Conservation (phyloP, 1,140 invertebrate species). For the Drosophila sucinea region DNA sequence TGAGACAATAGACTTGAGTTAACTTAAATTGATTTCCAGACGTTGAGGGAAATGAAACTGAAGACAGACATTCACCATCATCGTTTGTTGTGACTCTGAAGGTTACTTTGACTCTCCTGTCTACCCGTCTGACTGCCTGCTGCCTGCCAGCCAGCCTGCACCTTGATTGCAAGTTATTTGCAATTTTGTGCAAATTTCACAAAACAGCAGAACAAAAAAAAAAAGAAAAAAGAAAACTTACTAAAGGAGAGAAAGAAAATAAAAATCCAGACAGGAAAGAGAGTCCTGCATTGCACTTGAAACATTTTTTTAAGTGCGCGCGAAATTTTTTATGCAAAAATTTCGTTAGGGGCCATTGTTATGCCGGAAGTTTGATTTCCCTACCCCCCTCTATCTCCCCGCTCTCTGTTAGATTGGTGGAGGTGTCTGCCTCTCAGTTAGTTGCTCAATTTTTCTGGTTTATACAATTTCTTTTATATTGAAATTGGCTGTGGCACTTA, state of each 20-base stretch:
- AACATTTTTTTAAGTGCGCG: slow-evolving; percentile 61
- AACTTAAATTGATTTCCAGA: slow-evolving; percentile 80
- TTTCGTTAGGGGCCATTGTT: slow-evolving; percentile 36
- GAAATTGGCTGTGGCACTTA: slow-evolving; percentile 9
- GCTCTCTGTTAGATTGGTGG: neutral
- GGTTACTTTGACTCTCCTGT: slow-evolving; percentile 30
- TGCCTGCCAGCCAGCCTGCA: slow-evolving; percentile 28
- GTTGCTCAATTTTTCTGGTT: slow-evolving; percentile 6
- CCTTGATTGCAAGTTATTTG: slow-evolving; percentile 81
- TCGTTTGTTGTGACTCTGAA: slow-evolving; percentile 52
- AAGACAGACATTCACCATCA: slow-evolving; percentile 16
- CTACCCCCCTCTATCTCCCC: neutral
- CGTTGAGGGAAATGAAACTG: slow-evolving; percentile 61
- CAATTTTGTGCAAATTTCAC: slow-evolving; percentile 74
- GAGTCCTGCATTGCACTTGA: slow-evolving; percentile 59
- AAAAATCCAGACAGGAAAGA: slow-evolving; percentile 29
- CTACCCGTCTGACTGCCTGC: neutral
- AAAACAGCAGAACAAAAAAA: slow-evolving; percentile 34
- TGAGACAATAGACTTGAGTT: slow-evolving; percentile 80
- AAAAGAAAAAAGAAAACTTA: neutral
- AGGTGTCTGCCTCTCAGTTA: slow-evolving; percentile 2
- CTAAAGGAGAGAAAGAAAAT: slow-evolving; percentile 1
- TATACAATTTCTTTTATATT: slow-evolving; percentile 1
- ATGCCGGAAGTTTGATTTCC: neutral
- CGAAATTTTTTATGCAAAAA: slow-evolving; percentile 68